These are phyloP conservation scores for Sympetrum striolatum DNA, from an alignment of 2,888 invertebrate species.

Conservation along the genomic window DNA sequence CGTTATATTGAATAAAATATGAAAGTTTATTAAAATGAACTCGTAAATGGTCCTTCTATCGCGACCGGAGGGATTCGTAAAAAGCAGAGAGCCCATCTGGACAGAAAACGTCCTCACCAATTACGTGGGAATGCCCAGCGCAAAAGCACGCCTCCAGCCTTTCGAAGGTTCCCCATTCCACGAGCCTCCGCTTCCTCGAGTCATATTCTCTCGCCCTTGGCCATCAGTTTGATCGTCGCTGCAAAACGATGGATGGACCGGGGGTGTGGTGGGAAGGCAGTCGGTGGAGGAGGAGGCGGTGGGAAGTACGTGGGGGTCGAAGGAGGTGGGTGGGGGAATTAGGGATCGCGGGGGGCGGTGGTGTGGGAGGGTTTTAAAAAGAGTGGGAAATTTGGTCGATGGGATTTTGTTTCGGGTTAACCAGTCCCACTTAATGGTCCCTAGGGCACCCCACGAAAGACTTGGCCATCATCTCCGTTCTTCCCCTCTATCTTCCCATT, in stretches of 20 bases:
- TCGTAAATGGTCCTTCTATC: background rate
- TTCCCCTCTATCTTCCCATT: background rate
- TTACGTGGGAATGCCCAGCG: conserved; percentile 33
- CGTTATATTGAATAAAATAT: conserved; percentile 17
- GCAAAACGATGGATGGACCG: conserved; percentile 14
- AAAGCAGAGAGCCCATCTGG: conserved; percentile 17
- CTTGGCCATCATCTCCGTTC: background rate
- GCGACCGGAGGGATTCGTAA: background rate
- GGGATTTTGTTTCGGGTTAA: background rate
- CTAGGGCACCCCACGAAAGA: conserved; percentile 8
- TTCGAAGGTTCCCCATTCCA: background rate
- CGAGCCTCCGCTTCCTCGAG: background rate
- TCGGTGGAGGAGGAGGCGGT: background rate
- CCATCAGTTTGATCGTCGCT: conserved; percentile 36
- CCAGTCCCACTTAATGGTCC: conserved; percentile 15
- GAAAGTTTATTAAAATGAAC: conserved; percentile 27
- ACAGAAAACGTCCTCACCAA: conserved; percentile 35
- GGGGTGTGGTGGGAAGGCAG: background rate
- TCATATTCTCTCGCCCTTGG: conserved; percentile 31
- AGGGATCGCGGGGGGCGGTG: conserved; percentile 11
- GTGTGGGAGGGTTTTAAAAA: background rate
- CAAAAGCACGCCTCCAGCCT: conserved; percentile 33
- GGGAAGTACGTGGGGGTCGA: background rate
- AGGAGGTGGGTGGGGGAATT: conserved; percentile 5
- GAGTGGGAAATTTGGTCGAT: background rate